Conservation (phyloP, 2,888 invertebrate species). For the Watsonalla binaria region DNA sequence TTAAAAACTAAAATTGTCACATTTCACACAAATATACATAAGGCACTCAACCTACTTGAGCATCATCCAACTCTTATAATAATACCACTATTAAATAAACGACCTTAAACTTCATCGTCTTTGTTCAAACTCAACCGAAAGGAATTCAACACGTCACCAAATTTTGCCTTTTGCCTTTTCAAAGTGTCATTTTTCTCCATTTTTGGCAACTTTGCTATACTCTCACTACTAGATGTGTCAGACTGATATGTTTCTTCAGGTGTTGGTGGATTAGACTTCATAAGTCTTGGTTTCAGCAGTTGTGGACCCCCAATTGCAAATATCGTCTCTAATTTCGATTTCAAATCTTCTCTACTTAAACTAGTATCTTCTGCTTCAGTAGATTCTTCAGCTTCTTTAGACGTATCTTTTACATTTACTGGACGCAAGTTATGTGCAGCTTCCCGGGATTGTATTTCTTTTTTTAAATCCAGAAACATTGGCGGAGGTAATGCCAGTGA, state of each 20-base stretch:
- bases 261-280: conserved; percentile 60
- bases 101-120: conserved; percentile 51
- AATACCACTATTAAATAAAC: not conserved
- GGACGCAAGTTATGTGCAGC: conserved; percentile 42
- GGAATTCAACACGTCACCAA: conserved; percentile 65
- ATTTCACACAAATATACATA: conserved; percentile 4
- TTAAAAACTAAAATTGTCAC: conserved; percentile 3
- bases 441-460: conserved; percentile 50
- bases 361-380: conserved; percentile 41
- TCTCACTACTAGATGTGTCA: conserved; percentile 54
- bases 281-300: conserved; percentile 48
- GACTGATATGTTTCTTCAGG: conserved; percentile 58
- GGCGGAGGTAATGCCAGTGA: conserved; percentile 38
- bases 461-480: conserved; percentile 56
- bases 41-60: conserved; percentile 2
- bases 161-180: conserved; percentile 63
- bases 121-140: conserved; percentile 58
- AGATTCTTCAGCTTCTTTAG: conserved; percentile 19
- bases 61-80: not conserved
- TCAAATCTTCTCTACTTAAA: conserved; percentile 60
- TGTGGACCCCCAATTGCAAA: conserved; percentile 58
- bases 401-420: conserved; percentile 33
- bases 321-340: conserved; percentile 62
- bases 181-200: conserved; percentile 68
- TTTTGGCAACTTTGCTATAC: conserved; percentile 54